Evolutionary conservation across 2,888 invertebrate genomes (phyloP).

Genomic region (Drosophila subsilvestris): DNA sequence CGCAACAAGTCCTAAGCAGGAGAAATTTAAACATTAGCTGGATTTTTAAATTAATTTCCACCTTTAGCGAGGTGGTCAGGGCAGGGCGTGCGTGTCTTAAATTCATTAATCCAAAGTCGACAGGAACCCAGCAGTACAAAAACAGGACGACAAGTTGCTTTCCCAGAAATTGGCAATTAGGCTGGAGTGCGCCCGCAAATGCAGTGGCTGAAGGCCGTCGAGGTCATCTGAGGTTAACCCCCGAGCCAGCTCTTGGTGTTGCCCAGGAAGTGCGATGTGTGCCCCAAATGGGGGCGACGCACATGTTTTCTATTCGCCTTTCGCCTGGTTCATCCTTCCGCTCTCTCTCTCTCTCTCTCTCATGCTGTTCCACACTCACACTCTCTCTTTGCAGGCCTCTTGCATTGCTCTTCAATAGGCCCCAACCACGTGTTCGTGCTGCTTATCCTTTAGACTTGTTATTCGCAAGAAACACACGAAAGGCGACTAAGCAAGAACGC

Average conservation of each 20-base stretch:
- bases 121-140: slow-evolving; percentile 1
- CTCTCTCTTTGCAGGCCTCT: slow-evolving; percentile 40
- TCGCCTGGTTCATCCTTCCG: background rate
- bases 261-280: slow-evolving; percentile 32
- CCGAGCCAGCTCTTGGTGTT: background rate
- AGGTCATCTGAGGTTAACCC: slow-evolving; percentile 37
- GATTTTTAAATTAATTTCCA: slow-evolving; percentile 48
- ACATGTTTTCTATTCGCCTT: slow-evolving; percentile 24
- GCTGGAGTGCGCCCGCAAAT: slow-evolving; percentile 25
- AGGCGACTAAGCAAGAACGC: background rate
- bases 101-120: slow-evolving; percentile 60
- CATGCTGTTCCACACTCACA: background rate
- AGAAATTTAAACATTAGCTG: slow-evolving; percentile 12
- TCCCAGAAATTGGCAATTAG: slow-evolving; percentile 46
- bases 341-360: background rate
- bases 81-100: slow-evolving; percentile 56
- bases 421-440: slow-evolving; percentile 65
- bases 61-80: slow-evolving; percentile 20
- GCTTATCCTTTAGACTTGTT: slow-evolving; percentile 62
- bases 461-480: slow-evolving; percentile 51
- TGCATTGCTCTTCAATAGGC: slow-evolving; percentile 50
- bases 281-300: slow-evolving; percentile 20
- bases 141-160: slow-evolving; percentile 27
- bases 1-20: slow-evolving; percentile 57
- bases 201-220: slow-evolving; percentile 31